Base-by-base conservation (phyloP, 2,888 invertebrate genomes). In the Clostera curtula region DNA sequence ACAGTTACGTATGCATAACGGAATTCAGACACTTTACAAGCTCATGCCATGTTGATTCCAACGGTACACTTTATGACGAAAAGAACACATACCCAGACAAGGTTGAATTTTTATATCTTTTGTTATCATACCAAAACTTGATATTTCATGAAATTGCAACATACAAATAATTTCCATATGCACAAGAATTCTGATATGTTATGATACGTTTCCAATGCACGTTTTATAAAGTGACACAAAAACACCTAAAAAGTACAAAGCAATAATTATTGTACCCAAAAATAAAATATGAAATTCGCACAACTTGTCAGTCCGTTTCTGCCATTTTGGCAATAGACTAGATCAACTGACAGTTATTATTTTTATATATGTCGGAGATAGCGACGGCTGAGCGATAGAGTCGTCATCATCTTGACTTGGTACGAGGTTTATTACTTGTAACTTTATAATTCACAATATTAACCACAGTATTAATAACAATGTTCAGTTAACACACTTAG, bases 71-170 rank as follows among this genome's bases (percentile, higher is more conserved):
- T n/a, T 60, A 62, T 61, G 65, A 68, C 58, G 63, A 71, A 69
- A 70, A 63, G 62, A 71, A 51, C 59, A 64, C 59, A 54, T 55
- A 68, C 50, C 56, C 55, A 66, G 65, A 68, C 70, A 62, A 73
- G 64, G 55, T 55, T 61, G 56, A 66, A 68, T 71, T 80, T 77
- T 77, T 75, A 75, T 75, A 80, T 72, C 80, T 83, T 82, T 83
- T 83, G 82, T 83, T 83, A 82, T 82, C 82, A 67, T 75, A 74
- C 70, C 65, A 68, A 65, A 69, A 65, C 61, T 70, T 47, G 44
- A 69, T 66, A 71, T 71, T 72, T 68, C 60, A 48, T 61, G 48
- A 59, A 63, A 59, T 70, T 66, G 65, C 68, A 71, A 69, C 62
- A 68, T 63, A 53, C 43, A 36, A 42, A 36, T 34, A 39, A 40